Evolutionary conservation across 2,113 vertebrate species (phyloP).

Genomic region (Apus apus): DNA sequence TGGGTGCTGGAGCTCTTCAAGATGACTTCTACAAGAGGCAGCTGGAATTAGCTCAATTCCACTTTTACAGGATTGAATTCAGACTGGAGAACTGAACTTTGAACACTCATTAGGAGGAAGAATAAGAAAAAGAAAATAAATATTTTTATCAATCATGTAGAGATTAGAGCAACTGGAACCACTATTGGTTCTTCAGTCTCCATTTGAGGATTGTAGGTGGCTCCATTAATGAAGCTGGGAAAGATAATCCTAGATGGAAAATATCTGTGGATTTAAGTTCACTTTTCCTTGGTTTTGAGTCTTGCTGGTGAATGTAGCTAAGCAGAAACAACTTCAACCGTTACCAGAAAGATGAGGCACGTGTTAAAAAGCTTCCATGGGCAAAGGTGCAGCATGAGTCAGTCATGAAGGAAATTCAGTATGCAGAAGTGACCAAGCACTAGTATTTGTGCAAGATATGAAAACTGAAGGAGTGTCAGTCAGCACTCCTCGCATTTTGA

Average conservation of each 20-base stretch:
- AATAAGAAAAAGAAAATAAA: background rate
- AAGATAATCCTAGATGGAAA: background rate
- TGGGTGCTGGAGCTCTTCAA: background rate
- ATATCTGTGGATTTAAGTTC: background rate
- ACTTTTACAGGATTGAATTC: background rate
- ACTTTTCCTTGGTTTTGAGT: background rate
- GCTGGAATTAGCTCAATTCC: background rate
- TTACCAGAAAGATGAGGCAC: background rate
- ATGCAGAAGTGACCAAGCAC: background rate
- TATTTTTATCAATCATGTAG: background rate
- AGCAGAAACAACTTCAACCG: background rate
- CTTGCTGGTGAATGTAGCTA: background rate
- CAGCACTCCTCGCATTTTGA: background rate
- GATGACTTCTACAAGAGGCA: background rate
- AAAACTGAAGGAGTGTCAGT: background rate
- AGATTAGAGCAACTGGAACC: background rate
- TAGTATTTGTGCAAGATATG: background rate
- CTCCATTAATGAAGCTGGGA: background rate
- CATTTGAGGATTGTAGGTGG: background rate
- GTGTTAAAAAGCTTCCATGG: background rate
- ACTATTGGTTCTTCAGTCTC: background rate
- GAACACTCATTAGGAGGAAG: background rate
- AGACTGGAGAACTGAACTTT: background rate
- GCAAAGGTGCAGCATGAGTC: background rate
- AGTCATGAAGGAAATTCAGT: background rate